A percentile compares a stretch with the other conserved stretches of the same genome.
Conservation (phyloP, 1,140 invertebrate species). For the Drosophila erecta region DNA sequence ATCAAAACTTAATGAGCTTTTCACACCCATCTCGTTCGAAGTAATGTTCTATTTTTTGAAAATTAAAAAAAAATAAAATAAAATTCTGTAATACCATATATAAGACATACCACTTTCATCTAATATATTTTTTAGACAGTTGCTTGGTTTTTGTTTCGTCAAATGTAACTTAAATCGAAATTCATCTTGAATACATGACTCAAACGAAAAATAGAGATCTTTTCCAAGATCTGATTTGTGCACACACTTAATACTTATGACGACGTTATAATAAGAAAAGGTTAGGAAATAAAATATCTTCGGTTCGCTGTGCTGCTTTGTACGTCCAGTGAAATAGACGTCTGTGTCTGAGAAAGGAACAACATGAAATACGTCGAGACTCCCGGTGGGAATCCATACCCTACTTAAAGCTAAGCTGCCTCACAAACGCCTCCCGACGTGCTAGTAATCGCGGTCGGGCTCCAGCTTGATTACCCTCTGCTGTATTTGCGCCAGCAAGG, state of each 20-base stretch:
- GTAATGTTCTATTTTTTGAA: too few species aligned
- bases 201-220: neutral
- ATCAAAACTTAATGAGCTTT: too few species aligned
- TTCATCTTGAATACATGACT: too few species aligned
- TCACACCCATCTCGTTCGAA: too few species aligned
- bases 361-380: neutral
- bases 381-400: neutral
- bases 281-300: constrained; percentile 14
- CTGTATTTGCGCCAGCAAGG: constrained; percentile 23
- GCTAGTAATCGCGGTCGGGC: neutral
- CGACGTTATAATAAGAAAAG: neutral
- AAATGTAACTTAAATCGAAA: too few species aligned
- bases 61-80: too few species aligned
- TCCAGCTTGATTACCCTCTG: constrained; percentile 12
- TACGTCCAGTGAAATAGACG: constrained; percentile 9
- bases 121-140: too few species aligned
- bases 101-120: too few species aligned
- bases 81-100: too few species aligned
- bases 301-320: constrained; percentile 30
- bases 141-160: too few species aligned
- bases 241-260: neutral
- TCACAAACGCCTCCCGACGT: neutral
- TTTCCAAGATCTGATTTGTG: neutral
- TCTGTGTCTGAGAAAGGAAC: constrained; percentile 16
- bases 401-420: constrained; percentile 1